phyloP scores from a whole-genome alignment of 1,140 invertebrate genomes.

The Tachypleus tridentatus region DNA sequence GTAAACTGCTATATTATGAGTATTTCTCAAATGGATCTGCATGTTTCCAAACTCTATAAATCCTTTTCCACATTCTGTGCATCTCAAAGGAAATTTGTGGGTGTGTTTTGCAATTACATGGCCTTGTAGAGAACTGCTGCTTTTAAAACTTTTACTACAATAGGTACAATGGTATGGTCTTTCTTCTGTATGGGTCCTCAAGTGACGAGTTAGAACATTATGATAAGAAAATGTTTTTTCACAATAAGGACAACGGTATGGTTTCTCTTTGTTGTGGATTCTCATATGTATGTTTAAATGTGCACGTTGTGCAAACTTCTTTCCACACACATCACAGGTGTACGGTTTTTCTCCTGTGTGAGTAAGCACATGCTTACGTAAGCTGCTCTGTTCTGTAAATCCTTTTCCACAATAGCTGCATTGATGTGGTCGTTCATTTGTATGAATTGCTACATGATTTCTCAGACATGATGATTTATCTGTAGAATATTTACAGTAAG shows the following conservation, averaged over 20 bases:
- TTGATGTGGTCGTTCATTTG: constrained; percentile 40
- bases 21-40: too few relatives aligned
- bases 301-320: constrained; percentile 39
- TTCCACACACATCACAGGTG: constrained; percentile 43
- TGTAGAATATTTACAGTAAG: too few relatives aligned
- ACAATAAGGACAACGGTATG: constrained; percentile 36
- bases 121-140: too few relatives aligned
- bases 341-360: constrained; percentile 44
- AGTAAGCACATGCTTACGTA: constrained; percentile 43
- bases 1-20: too few relatives aligned
- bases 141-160: too few relatives aligned
- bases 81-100: too few relatives aligned
- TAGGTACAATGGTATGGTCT: too few relatives aligned
- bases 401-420: constrained; percentile 24
- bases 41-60: too few relatives aligned
- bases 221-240: constrained; percentile 32
- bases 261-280: constrained; percentile 34
- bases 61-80: too few relatives aligned
- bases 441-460: constrained; percentile 37
- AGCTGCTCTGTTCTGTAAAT: constrained; percentile 36
- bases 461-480: constrained; percentile 2
- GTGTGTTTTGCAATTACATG: too few relatives aligned
- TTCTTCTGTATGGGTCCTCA: too few relatives aligned
- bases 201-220: too few relatives aligned
- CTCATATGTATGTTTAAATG: constrained; percentile 32